phyloP scores from a whole-genome alignment of 2,113 vertebrate species.

The Chloroceryle aenea region DNA sequence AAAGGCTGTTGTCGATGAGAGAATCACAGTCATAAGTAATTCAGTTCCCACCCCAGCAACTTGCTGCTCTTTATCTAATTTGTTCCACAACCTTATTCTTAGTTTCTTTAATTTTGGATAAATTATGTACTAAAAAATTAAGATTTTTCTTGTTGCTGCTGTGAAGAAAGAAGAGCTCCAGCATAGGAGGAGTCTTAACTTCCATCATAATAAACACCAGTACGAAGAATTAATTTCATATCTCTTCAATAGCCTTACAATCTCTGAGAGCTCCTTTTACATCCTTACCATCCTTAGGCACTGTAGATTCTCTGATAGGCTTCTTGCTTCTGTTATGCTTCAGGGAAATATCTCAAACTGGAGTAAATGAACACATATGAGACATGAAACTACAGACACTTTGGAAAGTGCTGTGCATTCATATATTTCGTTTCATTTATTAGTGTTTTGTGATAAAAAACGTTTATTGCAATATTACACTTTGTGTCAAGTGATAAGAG shows the following conservation, averaged over 20 bases:
- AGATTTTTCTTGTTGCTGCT: too few relatives aligned
- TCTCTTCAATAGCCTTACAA: background rate
- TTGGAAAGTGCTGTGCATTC: background rate
- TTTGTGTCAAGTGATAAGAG: background rate
- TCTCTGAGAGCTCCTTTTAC: background rate
- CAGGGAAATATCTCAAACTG: background rate
- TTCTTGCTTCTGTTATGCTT: background rate
- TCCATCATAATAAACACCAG: background rate
- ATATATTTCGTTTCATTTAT: background rate
- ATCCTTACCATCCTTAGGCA: background rate
- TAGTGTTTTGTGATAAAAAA: background rate
- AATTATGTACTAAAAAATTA: background rate
- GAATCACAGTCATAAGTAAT: background rate
- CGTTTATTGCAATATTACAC: background rate
- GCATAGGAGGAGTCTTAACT: background rate
- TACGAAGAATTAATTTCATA: background rate
- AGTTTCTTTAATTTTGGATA: background rate
- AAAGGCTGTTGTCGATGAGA: background rate
- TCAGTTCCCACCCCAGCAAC: background rate
- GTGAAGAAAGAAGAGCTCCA: background rate
- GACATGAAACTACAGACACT: background rate
- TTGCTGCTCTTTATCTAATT: background rate
- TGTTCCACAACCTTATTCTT: background rate
- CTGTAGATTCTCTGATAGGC: background rate
- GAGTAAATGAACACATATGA: background rate